Conservation (phyloP, 2,797 vertebrate genomes). For the Girardinus metallicus region DNA sequence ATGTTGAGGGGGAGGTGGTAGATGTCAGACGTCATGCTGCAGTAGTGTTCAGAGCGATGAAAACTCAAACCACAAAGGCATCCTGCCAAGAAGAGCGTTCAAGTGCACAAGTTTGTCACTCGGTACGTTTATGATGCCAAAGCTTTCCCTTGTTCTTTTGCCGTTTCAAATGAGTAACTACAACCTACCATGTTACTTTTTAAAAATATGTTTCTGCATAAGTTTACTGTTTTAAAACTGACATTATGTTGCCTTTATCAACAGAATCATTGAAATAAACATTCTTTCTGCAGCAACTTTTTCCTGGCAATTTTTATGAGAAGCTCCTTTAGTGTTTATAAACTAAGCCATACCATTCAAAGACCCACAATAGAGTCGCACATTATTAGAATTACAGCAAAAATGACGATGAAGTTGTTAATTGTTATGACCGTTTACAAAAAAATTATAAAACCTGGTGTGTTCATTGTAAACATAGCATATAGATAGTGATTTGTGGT, state of each 20-base stretch:
- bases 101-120: slow-evolving; percentile 24
- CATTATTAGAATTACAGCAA: background rate
- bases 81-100: slow-evolving; percentile 67
- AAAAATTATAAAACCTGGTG: background rate
- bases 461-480: background rate
- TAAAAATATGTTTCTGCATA: background rate
- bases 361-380: background rate
- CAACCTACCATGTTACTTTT: background rate
- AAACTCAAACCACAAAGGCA: slow-evolving; percentile 83
- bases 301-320: background rate
- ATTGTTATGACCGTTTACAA: background rate
- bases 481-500: no score
- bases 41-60: slow-evolving; percentile 79
- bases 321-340: no score
- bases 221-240: background rate
- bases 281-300: no score
- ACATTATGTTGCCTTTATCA: background rate
- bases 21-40: slow-evolving; percentile 84
- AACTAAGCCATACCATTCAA: background rate
- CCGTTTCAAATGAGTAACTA: background rate
- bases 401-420: background rate
- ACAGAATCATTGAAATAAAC: background rate
- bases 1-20: slow-evolving; percentile 86
- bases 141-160: background rate
- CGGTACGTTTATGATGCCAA: background rate